Evolutionary conservation across 1,140 invertebrate species (phyloP).

Genomic region (Ridgeia piscesae): DNA sequence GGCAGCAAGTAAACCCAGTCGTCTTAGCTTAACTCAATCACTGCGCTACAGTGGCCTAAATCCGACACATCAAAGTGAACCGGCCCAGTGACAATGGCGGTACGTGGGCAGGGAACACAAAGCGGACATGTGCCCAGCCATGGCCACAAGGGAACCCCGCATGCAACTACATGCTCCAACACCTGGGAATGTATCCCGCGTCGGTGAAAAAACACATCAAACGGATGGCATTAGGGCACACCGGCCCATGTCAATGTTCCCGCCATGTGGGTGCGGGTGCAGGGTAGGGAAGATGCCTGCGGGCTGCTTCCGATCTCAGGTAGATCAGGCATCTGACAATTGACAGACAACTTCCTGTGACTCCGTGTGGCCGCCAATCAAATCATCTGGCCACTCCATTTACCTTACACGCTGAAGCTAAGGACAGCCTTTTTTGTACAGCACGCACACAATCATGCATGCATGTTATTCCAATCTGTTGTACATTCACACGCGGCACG

Average conservation of each 20-base stretch:
- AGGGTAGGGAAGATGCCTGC: neutral
- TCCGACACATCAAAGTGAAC: neutral
- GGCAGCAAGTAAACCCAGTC: neutral
- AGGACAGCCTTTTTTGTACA: neutral
- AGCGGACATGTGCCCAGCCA: neutral
- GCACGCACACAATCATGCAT: neutral
- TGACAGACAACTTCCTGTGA: neutral
- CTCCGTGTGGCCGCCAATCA: neutral
- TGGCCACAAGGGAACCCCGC: neutral
- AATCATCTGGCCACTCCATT: neutral
- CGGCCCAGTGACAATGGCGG: neutral
- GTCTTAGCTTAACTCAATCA: neutral
- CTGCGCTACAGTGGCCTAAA: neutral
- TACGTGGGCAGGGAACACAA: neutral
- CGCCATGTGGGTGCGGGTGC: neutral
- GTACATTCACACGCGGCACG: neutral
- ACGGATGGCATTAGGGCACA: neutral
- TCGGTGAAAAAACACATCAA: neutral
- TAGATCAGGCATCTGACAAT: neutral
- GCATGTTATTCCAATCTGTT: neutral
- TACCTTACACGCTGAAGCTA: neutral
- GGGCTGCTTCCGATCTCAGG: neutral
- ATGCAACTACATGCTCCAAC: neutral
- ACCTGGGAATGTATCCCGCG: neutral
- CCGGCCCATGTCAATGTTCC: neutral